Percentiles rank a stretch among this genome's conserved stretches.
phyloP scores from a whole-genome alignment of 2,113 vertebrate genomes.

The Saguinus imperator region DNA sequence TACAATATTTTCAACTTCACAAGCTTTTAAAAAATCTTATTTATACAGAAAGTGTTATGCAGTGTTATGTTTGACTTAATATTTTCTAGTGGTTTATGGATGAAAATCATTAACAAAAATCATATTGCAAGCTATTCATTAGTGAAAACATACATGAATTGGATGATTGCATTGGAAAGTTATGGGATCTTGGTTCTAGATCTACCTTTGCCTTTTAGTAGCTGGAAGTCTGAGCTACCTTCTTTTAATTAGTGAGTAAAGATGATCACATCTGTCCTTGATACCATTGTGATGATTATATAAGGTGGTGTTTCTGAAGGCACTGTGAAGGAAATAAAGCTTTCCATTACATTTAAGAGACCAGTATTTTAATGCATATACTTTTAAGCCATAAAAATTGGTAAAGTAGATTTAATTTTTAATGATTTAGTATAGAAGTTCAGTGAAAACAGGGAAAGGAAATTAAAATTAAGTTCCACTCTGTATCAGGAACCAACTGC shows the following conservation, averaged over 20 bases:
- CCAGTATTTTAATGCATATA: background rate
- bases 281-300: background rate
- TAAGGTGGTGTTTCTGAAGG: background rate
- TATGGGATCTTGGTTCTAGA: background rate
- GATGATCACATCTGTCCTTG: background rate
- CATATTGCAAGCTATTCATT: background rate
- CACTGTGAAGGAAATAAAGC: background rate
- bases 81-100: background rate
- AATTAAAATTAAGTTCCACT: background rate
- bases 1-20: conserved; percentile 41
- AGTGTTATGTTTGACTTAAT: conserved; percentile 1
- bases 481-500: background rate
- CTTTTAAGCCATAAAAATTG: conserved; percentile 20
- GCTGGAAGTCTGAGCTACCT: background rate
- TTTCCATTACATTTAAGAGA: conserved; percentile 10
- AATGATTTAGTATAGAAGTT: background rate
- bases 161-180: background rate
- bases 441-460: background rate
- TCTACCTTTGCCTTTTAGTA: conserved; percentile 53
- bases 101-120: conserved; percentile 1
- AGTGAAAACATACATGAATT: conserved; percentile 18
- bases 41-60: background rate
- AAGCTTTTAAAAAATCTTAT: background rate
- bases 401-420: conserved; percentile 24
- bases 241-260: background rate